Base-by-base conservation (phyloP, 2,113 vertebrate species). In the Scopus umbretta region DNA sequence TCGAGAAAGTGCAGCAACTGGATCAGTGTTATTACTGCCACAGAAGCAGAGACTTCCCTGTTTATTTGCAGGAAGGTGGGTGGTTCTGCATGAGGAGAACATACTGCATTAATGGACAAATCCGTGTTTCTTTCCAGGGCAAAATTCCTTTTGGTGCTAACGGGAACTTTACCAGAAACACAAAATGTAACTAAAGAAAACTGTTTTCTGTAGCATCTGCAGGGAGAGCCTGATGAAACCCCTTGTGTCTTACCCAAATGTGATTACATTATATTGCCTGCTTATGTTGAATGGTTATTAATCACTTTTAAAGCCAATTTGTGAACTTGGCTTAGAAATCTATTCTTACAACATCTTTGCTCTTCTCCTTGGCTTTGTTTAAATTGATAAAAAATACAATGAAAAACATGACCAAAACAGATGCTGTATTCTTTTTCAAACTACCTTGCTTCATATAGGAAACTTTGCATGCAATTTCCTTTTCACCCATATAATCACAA, bases 301-400 rank as follows among this genome's bases (percentile, higher is more conserved):
- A 95, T 94, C 86, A 88, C 80, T 91, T 96, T 87, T 94, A 92
- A 94, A 92, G 72, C 66, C 86, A 91, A 91, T 90, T 92, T 90
- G 59, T 63, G 82, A 84, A 82, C 50, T 90, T 94, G 78, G 73
- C 87, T 84, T 76, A 38, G 34, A 92, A 91, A 70, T 62, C 82
- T 79, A 8, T 85, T 90, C 81, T 90, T 90, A 80, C 25, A 53
- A 63, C 68, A 78, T 92, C 47, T 78, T 86, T 74, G 50, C 78
- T 92, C 30, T 90, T 92, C 73, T 83, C 43, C 50, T 74, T 88
- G 70, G 45, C 68, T 89, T 81, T 75, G 50, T 88, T 92, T 80
- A 86, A 91, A 88, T 17, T 70, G 78, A 91, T 43, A 50, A 53
- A 90, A 92, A 86, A 45, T 1, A 26, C 53, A 72, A n/a, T 13